Percentiles rank a stretch among this genome's conserved stretches.
Conservation (phyloP, 2,113 vertebrate species). For the Silurus glanis region DNA sequence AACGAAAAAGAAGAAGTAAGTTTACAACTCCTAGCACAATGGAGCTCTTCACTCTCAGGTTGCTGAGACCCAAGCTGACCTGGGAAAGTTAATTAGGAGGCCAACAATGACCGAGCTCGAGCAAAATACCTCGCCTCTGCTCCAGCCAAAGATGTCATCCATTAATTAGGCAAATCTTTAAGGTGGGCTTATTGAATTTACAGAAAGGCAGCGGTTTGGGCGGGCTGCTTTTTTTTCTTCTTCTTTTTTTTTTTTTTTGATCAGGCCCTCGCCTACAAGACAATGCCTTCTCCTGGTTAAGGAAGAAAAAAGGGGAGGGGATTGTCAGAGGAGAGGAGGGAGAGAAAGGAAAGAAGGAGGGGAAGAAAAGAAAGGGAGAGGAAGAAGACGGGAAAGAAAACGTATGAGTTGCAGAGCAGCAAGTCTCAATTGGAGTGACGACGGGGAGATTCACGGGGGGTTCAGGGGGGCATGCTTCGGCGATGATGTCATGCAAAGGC, state of each 20-base stretch:
- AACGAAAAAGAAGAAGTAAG: slow-evolving; percentile 82
- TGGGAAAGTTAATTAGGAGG: slow-evolving; percentile 99
- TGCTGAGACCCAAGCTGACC: slow-evolving; percentile 99
- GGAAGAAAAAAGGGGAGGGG: slow-evolving; percentile 76
- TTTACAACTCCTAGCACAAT: slow-evolving; percentile 98
- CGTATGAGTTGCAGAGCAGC: slow-evolving; percentile 79
- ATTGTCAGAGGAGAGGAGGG: slow-evolving; percentile 54
- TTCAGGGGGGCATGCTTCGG: slow-evolving; percentile 91
- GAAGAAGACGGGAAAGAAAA: slow-evolving; percentile 61
- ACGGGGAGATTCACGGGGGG: slow-evolving; percentile 87
- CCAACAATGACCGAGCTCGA: slow-evolving; percentile 99
- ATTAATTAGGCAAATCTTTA: slow-evolving; percentile 99
- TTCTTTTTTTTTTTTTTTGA: slow-evolving; percentile 83
- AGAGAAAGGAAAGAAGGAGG: slow-evolving; percentile 63
- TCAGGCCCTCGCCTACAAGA: slow-evolving; percentile 83
- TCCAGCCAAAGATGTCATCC: slow-evolving; percentile 99
- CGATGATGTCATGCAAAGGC: slow-evolving; percentile 99
- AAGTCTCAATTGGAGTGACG: slow-evolving; percentile 79
- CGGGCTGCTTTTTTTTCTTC: slow-evolving; percentile 80
- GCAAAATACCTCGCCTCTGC: slow-evolving; percentile 99
- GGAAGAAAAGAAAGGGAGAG: slow-evolving; percentile 54
- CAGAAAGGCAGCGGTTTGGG: slow-evolving; percentile 92
- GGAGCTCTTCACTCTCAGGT: slow-evolving; percentile 99
- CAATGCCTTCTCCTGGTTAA: slow-evolving; percentile 83
- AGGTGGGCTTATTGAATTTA: slow-evolving; percentile 99